These are phyloP conservation scores for Dynastes tityus DNA, from an alignment of 2,888 invertebrate genomes.

Conservation along the genomic window DNA sequence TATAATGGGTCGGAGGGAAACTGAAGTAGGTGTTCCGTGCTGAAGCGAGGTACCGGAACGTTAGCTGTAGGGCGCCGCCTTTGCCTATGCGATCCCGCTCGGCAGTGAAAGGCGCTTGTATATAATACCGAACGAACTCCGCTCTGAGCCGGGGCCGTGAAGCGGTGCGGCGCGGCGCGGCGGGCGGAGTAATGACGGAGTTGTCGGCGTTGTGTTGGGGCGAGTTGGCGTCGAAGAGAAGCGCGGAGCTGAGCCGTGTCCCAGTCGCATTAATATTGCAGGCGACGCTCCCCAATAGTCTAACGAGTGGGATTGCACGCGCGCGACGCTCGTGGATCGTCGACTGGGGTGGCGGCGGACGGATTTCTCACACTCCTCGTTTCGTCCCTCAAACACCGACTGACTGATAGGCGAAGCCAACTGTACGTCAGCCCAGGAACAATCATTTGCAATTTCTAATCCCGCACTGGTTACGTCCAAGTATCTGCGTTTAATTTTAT, in stretches of 20 bases:
- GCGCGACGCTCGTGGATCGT: constrained; percentile 55
- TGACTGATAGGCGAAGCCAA: constrained; percentile 63
- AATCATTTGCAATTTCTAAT: constrained; percentile 58
- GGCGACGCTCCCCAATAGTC: constrained; percentile 67
- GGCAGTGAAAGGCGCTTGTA: constrained; percentile 40
- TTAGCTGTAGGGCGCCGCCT: constrained; percentile 13
- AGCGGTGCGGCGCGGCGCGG: constrained; percentile 6
- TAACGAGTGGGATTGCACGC: constrained; percentile 65
- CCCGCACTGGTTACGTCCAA: constrained; percentile 50
- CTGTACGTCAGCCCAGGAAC: constrained; percentile 58
- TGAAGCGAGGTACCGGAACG: constrained; percentile 54
- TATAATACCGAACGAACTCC: constrained; percentile 30
- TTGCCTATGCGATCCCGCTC: constrained; percentile 48
- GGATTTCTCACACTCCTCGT: constrained; percentile 18
- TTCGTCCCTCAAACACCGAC: constrained; percentile 57
- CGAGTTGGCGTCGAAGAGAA: constrained; percentile 28
- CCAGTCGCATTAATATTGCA: constrained; percentile 67
- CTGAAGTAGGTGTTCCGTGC: constrained; percentile 47
- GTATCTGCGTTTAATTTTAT: constrained; percentile 1
- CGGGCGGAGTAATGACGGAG: constrained; percentile 19
- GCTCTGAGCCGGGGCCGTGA: not conserved
- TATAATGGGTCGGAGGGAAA: constrained; percentile 52
- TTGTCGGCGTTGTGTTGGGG: constrained; percentile 23
- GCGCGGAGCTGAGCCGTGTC: constrained; percentile 58
- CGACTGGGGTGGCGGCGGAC: constrained; percentile 50